Evolutionary conservation across 2,888 invertebrate species (phyloP).

Genomic region (Pyrgus malvae): DNA sequence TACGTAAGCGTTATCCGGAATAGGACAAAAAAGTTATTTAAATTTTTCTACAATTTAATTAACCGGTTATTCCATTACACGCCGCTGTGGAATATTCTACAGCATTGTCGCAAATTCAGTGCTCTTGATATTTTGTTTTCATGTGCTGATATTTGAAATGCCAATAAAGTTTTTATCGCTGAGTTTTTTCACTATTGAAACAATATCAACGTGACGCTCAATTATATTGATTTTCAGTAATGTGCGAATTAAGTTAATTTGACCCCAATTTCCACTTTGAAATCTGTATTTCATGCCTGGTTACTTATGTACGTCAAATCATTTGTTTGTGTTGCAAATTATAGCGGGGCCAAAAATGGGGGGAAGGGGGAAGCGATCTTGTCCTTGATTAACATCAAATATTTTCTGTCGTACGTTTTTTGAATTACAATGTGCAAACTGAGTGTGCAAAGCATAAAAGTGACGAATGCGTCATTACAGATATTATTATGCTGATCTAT

Average conservation of each 20-base stretch:
- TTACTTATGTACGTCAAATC: no score
- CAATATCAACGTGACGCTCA: background rate
- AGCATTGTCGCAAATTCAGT: no score
- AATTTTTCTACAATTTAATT: no score
- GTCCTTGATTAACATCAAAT: background rate
- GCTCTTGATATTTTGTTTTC: background rate
- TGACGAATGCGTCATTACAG: slow-evolving; percentile 4
- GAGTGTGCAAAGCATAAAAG: background rate
- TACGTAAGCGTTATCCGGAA: no score
- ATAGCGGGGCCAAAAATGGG: background rate
- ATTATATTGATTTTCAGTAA: background rate
- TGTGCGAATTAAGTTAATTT: slow-evolving; percentile 2
- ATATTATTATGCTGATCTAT: background rate
- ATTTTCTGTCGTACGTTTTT: background rate
- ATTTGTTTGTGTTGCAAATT: background rate
- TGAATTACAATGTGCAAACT: slow-evolving; percentile 4
- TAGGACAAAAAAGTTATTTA: no score
- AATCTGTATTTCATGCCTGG: no score
- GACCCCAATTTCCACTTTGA: background rate
- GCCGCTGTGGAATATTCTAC: no score
- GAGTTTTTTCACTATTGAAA: background rate
- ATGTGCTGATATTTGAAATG: background rate
- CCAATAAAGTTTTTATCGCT: background rate
- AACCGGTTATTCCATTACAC: no score
- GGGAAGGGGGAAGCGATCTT: no score